A percentile compares a stretch with the other conserved stretches of the same genome.
phyloP scores from a whole-genome alignment of 1,140 invertebrate genomes.

The Bombus ignitus region DNA sequence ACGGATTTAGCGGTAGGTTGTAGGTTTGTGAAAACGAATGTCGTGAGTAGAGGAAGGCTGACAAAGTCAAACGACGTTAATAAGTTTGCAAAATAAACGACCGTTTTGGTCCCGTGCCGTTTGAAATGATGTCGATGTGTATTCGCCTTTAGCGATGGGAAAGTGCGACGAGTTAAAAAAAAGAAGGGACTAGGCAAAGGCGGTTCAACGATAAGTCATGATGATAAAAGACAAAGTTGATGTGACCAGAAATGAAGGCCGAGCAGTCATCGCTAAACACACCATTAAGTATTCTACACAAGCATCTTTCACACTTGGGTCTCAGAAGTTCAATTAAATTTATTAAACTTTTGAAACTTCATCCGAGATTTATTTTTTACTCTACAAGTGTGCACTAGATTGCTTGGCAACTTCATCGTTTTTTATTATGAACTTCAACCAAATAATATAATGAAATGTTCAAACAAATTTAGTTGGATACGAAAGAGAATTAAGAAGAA shows the following conservation, averaged over 20 bases:
- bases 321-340: not conserved
- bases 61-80: constrained; percentile 17
- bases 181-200: not conserved
- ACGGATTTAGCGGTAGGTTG: not conserved
- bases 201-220: not conserved
- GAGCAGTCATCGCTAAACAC: not conserved
- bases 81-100: constrained; percentile 11
- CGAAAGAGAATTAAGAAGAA: too few relatives aligned
- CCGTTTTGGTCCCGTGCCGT: not conserved
- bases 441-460: too few relatives aligned
- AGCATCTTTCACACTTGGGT: not conserved
- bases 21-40: not conserved
- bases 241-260: not conserved
- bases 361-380: too few relatives aligned
- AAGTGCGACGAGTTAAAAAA: not conserved
- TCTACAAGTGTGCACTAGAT: too few relatives aligned
- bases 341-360: not conserved
- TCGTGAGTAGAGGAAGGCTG: not conserved
- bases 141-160: not conserved
- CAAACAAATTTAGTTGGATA: too few relatives aligned
- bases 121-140: not conserved
- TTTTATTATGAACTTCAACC: too few relatives aligned
- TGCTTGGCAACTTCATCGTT: too few relatives aligned
- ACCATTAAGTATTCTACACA: not conserved
- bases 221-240: constrained; percentile 37